Evolutionary conservation across 2,797 vertebrate species (phyloP), one percentile per base, ranked within the genome.

Genomic region (Notolepis coatsorum): DNA sequence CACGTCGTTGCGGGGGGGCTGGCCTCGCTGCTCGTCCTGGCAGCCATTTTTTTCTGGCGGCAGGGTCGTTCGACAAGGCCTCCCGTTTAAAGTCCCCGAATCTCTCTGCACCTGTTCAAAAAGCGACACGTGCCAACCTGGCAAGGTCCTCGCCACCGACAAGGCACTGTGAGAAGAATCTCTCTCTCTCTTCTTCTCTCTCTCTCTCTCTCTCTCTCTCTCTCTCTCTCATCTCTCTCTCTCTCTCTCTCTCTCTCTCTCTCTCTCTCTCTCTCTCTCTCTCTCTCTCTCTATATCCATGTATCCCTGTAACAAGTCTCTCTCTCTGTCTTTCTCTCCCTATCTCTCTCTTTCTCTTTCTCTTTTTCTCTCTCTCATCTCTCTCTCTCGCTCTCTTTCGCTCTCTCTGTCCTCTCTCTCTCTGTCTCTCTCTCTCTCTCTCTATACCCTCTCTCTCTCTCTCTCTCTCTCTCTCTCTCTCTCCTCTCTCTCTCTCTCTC

Each of bases 91-190:
- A 46, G 27, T 55, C 10, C 4, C 17, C 7, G 63, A 68, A 61
- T 65, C 25, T 73, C 6, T 30, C 23, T 60, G 51, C 43, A 59
- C 54, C 63, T 63, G 59, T 57, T 79, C 35, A 28, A 65, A 35
- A 30, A n/a, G n/a, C 58, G 30, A 42, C 21, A 49, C 30, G 48
- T 65, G 74, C 37, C 68, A 72, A 54, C 27, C 28, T 61, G 61
- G 35, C 1, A 3, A 48, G 45, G 35, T 20, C 24, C 54, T 50
- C 27, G 55, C 62, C 50, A 61, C 61, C 60, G 68, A 60, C 46
- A 54, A 50, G 41, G 43, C 47, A 35, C 17, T 53, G 47, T 57
- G 56, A 61, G 53, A 38, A 47, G 28, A 35, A 68, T 23, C 30
- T 39, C 31, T 61, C 46, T 55, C 21, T 42, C 71, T 49, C 27